Evolutionary conservation across 2,113 vertebrate genomes (phyloP).

Genomic region (Pangasianodon gigas): DNA sequence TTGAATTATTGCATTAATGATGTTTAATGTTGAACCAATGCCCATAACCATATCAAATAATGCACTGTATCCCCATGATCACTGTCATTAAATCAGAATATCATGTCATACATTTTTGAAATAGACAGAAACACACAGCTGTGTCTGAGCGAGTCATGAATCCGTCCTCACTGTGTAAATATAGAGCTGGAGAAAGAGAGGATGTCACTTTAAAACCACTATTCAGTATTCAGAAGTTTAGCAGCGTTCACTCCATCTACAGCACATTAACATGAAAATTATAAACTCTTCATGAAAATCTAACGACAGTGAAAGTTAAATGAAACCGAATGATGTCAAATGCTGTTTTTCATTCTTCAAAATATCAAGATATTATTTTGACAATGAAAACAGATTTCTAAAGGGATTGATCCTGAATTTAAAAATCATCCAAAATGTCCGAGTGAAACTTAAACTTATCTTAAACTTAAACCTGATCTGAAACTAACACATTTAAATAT

Average conservation of each 20-base stretch:
- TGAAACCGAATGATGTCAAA: neutral
- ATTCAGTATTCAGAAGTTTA: neutral
- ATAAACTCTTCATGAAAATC: neutral
- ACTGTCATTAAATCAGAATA: conserved; percentile 10
- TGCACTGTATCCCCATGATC: neutral
- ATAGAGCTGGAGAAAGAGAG: conserved; percentile 64
- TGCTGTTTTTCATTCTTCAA: neutral
- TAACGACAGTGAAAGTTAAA: neutral
- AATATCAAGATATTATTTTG: neutral
- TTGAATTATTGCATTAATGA: neutral
- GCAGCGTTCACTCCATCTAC: neutral
- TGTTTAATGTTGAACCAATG: neutral
- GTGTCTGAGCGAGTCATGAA: conserved; percentile 65
- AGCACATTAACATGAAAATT: neutral
- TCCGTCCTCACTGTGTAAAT: conserved; percentile 65
- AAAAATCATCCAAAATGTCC: too few species aligned
- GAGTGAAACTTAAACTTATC: too few species aligned
- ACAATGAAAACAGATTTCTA: neutral
- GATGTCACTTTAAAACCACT: neutral
- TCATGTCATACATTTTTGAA: conserved; percentile 30
- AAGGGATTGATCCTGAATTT: neutral
- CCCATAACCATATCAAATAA: neutral
- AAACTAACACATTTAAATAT: neutral
- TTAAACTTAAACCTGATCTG: neutral
- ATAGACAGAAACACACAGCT: conserved; percentile 70